Evolutionary conservation across 2,113 vertebrate species (phyloP).

Genomic region (Poecilia latipinna): DNA sequence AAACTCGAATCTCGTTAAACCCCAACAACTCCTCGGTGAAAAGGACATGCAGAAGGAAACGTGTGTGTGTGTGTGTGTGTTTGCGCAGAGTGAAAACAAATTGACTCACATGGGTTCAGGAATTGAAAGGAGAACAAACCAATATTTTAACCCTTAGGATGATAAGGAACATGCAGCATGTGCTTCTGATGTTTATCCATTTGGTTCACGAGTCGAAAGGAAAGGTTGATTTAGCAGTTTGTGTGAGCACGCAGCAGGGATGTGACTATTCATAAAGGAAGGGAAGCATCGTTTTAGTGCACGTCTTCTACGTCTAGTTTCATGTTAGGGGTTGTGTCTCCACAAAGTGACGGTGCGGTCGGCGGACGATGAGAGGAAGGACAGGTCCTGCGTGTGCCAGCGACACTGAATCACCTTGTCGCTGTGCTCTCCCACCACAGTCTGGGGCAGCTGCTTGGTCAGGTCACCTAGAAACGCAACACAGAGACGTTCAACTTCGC

Average conservation of each 20-base stretch:
- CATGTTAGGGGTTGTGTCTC: constrained; percentile 90
- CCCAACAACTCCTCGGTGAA: constrained; percentile 15
- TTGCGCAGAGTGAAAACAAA: not conserved
- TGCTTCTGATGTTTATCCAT: constrained; percentile 44
- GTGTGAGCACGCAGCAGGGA: constrained; percentile 6
- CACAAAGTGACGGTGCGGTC: constrained; percentile 98
- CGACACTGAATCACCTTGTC: constrained; percentile 99
- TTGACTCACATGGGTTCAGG: not conserved
- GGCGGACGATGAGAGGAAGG: constrained; percentile 97
- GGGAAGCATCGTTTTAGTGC: constrained; percentile 34
- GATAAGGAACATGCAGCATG: constrained; percentile 37
- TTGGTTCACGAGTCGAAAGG: constrained; percentile 33
- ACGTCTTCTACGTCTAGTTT: constrained; percentile 12
- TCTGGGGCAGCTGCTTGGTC: constrained; percentile 93
- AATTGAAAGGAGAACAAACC: constrained; percentile 1
- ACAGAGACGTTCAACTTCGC: not conserved
- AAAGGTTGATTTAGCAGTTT: constrained; percentile 24
- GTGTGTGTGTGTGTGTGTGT: not conserved
- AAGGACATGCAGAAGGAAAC: constrained; percentile 34
- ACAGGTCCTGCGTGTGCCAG: constrained; percentile 96
- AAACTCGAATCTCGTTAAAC: constrained; percentile 34
- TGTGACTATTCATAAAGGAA: constrained; percentile 22
- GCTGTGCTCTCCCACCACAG: constrained; percentile 91
- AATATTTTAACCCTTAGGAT: not conserved
- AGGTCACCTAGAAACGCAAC: constrained; percentile 76